Evolutionary conservation across 2,113 vertebrate genomes (phyloP).

Genomic region (Tychaedon coryphoeus): DNA sequence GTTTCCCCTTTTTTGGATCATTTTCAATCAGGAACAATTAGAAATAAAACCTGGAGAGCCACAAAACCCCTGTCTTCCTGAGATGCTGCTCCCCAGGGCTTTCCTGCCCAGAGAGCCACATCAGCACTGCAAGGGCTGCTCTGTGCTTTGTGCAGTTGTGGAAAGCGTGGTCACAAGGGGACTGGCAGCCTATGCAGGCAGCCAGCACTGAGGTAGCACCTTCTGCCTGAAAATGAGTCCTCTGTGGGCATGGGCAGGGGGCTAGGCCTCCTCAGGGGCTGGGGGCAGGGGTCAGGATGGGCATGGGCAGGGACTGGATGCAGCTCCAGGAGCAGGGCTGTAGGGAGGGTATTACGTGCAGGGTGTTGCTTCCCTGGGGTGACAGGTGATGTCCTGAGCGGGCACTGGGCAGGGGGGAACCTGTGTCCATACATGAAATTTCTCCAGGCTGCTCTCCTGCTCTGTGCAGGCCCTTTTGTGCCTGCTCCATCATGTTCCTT

Average conservation of each 20-base stretch:
- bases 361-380: neutral
- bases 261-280: accelerated
- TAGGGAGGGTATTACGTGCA: accelerated
- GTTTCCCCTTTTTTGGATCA: accelerated
- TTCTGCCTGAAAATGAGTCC: neutral
- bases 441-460: neutral
- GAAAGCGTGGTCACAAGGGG: accelerated
- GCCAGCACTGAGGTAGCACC: neutral
- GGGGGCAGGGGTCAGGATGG: accelerated
- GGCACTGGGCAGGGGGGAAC: neutral
- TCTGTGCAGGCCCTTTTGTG: neutral
- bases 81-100: neutral
- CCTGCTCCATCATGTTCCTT: neutral
- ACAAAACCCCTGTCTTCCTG: neutral
- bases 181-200: neutral
- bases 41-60: neutral
- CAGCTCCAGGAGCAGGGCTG: neutral
- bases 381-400: accelerated
- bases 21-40: neutral
- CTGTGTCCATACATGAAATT: accelerated
- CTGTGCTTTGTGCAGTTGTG: neutral
- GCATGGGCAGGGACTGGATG: neutral
- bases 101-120: neutral
- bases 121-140: accelerated
- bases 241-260: neutral